Conservation (phyloP, 2,888 invertebrate species). For the Drosophila lutescens region DNA sequence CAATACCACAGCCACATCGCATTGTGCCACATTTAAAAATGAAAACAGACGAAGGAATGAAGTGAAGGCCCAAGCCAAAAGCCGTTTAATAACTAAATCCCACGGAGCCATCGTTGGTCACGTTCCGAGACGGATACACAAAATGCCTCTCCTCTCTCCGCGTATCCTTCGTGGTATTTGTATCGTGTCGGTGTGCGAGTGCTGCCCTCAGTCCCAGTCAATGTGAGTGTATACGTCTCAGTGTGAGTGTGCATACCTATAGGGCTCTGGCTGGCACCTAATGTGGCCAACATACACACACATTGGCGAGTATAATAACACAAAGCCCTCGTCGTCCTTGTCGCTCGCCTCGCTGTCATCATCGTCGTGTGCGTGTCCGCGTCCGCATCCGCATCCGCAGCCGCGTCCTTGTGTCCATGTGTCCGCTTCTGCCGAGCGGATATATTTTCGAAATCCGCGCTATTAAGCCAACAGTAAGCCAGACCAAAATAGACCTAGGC, state of each 20-base stretch:
- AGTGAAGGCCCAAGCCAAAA: conserved; percentile 47
- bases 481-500: conserved; percentile 34
- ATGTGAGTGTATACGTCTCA: neutral
- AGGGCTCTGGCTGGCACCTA: conserved; percentile 66
- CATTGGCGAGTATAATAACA: conserved; percentile 59
- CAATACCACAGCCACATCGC: conserved; percentile 25
- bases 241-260: conserved; percentile 60
- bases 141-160: conserved; percentile 63
- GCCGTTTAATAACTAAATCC: conserved; percentile 75
- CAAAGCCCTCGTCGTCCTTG: conserved; percentile 46
- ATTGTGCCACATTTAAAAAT: conserved; percentile 72
- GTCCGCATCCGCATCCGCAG: conserved; percentile 21
- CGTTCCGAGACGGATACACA: conserved; percentile 72
- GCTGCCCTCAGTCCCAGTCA: conserved; percentile 24
- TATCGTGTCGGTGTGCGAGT: conserved; percentile 3
- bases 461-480: conserved; percentile 46
- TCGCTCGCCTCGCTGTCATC: conserved; percentile 30
- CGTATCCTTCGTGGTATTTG: neutral
- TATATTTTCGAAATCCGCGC: conserved; percentile 73
- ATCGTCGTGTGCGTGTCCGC: conserved; percentile 19
- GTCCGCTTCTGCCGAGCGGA: conserved; percentile 67
- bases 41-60: conserved; percentile 40
- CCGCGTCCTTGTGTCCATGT: conserved; percentile 30
- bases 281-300: conserved; percentile 64
- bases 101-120: conserved; percentile 55